A percentile compares a stretch with the other conserved stretches of the same genome.
phyloP scores from a whole-genome alignment of 37 sponge, comb jelly and placozoan species.

The Oscarella lobularis region DNA sequence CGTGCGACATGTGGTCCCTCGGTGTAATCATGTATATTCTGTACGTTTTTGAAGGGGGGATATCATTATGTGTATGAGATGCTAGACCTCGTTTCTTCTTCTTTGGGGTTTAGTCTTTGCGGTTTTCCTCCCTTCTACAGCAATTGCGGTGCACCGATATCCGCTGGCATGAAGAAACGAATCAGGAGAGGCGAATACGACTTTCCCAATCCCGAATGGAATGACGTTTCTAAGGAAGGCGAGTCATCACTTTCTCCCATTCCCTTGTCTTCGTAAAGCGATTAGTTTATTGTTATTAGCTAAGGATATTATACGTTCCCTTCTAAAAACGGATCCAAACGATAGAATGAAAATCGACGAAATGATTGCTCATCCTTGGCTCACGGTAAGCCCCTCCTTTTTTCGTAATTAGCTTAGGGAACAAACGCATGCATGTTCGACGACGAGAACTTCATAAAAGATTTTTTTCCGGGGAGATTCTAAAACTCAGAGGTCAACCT shows the following conservation, averaged over 20 bases:
- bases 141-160: slow-evolving; percentile 80
- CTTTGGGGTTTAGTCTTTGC: slow-evolving; percentile 46
- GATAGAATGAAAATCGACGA: slow-evolving; percentile 63
- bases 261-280: too few species aligned
- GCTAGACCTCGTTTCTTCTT: background rate
- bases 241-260: background rate
- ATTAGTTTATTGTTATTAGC: slow-evolving; percentile 53
- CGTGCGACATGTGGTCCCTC: slow-evolving; percentile 98
- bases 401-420: background rate
- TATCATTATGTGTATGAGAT: too few species aligned
- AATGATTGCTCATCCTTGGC: slow-evolving; percentile 64
- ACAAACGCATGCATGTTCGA: too few species aligned
- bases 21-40: slow-evolving; percentile 96
- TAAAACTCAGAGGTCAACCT: too few species aligned
- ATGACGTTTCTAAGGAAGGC: slow-evolving; percentile 53
- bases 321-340: slow-evolving; percentile 57
- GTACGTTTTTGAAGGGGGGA: too few species aligned
- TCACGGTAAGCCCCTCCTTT: slow-evolving; percentile 29
- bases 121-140: slow-evolving; percentile 96
- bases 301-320: slow-evolving; percentile 60
- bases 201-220: slow-evolving; percentile 91
- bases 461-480: too few species aligned
- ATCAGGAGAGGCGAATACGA: slow-evolving; percentile 79
- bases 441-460: too few species aligned
- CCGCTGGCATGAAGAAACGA: slow-evolving; percentile 95